Percentiles rank a stretch among this genome's conserved stretches.
phyloP scores from a whole-genome alignment of 2,113 vertebrate species.

The Chionomys nivalis region DNA sequence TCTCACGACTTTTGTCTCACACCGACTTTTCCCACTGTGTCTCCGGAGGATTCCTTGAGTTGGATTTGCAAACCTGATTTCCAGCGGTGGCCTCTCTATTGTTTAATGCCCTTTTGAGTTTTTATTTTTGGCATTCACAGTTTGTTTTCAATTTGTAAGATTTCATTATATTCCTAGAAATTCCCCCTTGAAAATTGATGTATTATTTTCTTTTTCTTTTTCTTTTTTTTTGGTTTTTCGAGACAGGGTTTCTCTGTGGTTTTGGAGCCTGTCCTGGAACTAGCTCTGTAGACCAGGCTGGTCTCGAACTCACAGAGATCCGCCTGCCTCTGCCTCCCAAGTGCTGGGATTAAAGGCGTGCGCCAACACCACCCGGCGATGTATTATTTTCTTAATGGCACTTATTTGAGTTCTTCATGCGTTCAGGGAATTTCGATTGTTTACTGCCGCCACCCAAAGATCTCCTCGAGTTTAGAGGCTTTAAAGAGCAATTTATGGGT shows the following conservation, averaged over 20 bases:
- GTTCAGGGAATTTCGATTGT: neutral
- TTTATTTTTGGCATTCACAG: slow-evolving; percentile 31
- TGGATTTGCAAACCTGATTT: neutral
- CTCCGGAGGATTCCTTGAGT: slow-evolving; percentile 17
- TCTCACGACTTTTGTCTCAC: neutral
- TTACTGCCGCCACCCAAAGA: neutral
- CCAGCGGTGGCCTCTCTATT: neutral
- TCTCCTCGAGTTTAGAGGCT: neutral
- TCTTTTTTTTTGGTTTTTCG: too few species aligned
- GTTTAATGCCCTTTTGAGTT: neutral
- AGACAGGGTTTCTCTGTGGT: too few species aligned
- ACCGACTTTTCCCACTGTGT: neutral
- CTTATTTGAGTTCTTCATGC: neutral
- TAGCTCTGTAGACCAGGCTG: too few species aligned
- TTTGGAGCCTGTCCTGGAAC: too few species aligned
- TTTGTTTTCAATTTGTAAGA: slow-evolving; percentile 20
- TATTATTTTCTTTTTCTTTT: neutral
- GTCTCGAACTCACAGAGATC: too few species aligned
- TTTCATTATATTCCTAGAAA: neutral
- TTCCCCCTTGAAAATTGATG: neutral
- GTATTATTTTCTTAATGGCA: neutral
- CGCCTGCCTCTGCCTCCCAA: too few species aligned
- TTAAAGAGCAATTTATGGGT: neutral
- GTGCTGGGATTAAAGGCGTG: too few species aligned
- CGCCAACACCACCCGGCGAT: too few species aligned